phyloP scores from a whole-genome alignment of 2,888 invertebrate genomes.

The Silvanus unidentatus region DNA sequence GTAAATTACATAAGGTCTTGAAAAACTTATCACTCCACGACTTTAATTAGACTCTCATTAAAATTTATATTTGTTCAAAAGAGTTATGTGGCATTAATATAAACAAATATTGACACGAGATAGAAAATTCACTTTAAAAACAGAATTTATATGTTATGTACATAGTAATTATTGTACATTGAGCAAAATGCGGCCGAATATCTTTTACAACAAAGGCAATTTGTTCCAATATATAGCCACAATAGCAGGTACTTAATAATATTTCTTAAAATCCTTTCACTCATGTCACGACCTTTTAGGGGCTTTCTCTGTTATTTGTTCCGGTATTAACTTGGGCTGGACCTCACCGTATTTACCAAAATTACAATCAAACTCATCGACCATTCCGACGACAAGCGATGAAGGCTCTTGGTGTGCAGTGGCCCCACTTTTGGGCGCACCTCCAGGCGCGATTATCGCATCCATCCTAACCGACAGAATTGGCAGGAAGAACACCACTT shows the following conservation, averaged over 20 bases:
- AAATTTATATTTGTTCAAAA: too few relatives aligned
- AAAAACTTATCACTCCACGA: too few relatives aligned
- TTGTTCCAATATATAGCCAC: constrained; percentile 37
- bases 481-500: constrained; percentile 52
- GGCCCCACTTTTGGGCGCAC: constrained; percentile 59
- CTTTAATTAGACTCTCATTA: too few relatives aligned
- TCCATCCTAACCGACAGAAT: constrained; percentile 59
- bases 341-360: constrained; percentile 54
- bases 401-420: constrained; percentile 60
- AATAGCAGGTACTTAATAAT: constrained; percentile 30
- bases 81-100: too few relatives aligned
- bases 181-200: neutral
- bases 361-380: constrained; percentile 46
- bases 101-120: too few relatives aligned
- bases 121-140: too few relatives aligned
- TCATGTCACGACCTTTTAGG: constrained; percentile 33
- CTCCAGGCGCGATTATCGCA: constrained; percentile 56
- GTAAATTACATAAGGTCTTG: too few relatives aligned
- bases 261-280: neutral
- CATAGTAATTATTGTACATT: too few relatives aligned
- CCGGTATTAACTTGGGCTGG: constrained; percentile 49
- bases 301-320: constrained; percentile 33
- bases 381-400: constrained; percentile 49
- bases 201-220: constrained; percentile 23
- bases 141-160: too few relatives aligned